Evolutionary conservation across 2,888 invertebrate genomes (phyloP).

Genomic region (Selenia dentaria): DNA sequence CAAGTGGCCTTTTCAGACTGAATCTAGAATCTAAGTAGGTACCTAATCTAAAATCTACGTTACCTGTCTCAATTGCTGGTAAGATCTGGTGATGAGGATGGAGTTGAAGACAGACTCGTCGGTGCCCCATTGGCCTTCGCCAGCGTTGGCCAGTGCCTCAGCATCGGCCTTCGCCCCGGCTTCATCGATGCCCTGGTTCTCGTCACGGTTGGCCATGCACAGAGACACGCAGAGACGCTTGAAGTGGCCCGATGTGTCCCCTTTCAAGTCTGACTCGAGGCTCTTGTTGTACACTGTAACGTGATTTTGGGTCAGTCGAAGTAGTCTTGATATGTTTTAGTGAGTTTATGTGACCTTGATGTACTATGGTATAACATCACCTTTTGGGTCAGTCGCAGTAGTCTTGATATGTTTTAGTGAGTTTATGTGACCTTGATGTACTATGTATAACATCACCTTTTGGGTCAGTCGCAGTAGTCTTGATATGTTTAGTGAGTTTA

Average conservation of each 20-base stretch:
- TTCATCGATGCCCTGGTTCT: slow-evolving; percentile 93
- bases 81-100: slow-evolving; percentile 94
- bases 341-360: no score
- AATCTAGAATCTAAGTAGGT: no score
- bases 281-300: slow-evolving; percentile 90
- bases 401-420: no score
- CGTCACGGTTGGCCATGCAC: slow-evolving; percentile 95
- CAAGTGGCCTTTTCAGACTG: no score
- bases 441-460: no score
- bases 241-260: slow-evolving; percentile 98
- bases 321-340: no score
- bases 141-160: slow-evolving; percentile 90
- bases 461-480: no score
- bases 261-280: slow-evolving; percentile 94
- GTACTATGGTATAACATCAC: no score
- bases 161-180: slow-evolving; percentile 93
- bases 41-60: slow-evolving; percentile 6
- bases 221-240: slow-evolving; percentile 95
- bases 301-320: slow-evolving; percentile 32
- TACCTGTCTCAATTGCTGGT: slow-evolving; percentile 92
- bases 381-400: no score
- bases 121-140: slow-evolving; percentile 95
- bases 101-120: slow-evolving; percentile 95
- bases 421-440: no score
- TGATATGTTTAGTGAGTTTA: no score